Evolutionary conservation across 2,113 vertebrate species (phyloP).

Genomic region (Sinocyclocheilus rhinocerous): DNA sequence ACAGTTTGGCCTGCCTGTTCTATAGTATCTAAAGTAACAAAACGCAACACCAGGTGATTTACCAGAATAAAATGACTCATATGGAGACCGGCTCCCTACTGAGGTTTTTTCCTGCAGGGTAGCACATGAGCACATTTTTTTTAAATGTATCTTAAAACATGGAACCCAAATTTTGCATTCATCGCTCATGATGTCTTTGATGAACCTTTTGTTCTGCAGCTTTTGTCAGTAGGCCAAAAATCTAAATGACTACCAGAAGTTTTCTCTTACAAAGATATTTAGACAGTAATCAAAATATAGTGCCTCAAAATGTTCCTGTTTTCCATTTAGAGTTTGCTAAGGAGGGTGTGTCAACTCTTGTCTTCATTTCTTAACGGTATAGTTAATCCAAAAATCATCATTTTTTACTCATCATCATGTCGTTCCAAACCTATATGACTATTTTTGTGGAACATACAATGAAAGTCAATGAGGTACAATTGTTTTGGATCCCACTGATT

Average conservation of each 20-base stretch:
- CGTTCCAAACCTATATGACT: not conserved
- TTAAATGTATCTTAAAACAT: constrained; percentile 13
- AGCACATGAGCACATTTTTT: not conserved
- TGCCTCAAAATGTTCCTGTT: constrained; percentile 55
- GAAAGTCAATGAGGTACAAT: not conserved
- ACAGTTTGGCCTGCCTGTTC: not conserved
- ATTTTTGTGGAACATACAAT: not conserved
- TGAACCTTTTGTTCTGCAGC: constrained; percentile 25
- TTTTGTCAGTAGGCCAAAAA: constrained; percentile 29
- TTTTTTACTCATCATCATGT: not conserved
- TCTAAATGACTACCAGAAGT: constrained; percentile 54
- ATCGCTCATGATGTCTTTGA: constrained; percentile 28
- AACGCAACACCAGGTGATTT: constrained; percentile 2
- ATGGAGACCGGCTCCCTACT: not conserved
- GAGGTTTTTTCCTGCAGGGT: not conserved
- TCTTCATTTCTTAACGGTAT: not conserved
- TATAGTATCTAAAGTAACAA: constrained; percentile 16
- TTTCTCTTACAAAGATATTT: constrained; percentile 59
- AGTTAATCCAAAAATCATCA: not conserved
- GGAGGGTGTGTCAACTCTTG: not conserved
- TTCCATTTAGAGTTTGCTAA: constrained; percentile 43
- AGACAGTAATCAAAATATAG: constrained; percentile 47
- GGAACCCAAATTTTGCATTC: constrained; percentile 1
- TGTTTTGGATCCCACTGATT: not conserved
- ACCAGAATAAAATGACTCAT: not conserved